Evolutionary conservation across 2,888 invertebrate genomes (phyloP).

Genomic region (Plagodis pulveraria): DNA sequence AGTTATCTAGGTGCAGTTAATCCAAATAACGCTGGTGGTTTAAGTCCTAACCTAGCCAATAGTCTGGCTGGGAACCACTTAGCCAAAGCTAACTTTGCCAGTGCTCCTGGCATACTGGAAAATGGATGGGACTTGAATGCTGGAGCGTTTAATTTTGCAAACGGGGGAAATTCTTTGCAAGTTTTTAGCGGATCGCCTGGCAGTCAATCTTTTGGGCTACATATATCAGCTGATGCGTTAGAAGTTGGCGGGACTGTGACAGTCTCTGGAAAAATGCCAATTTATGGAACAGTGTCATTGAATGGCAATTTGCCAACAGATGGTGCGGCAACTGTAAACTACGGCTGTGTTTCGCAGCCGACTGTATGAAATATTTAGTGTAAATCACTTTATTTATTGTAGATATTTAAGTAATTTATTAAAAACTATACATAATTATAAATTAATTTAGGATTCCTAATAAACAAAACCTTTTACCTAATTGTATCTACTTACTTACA

Average conservation of each 20-base stretch:
- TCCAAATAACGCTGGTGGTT: constrained; percentile 3
- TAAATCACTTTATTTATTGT: constrained; percentile 1
- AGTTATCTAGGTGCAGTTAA: not conserved
- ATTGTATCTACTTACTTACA: too few species aligned
- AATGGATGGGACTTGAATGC: not conserved
- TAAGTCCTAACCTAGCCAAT: not conserved
- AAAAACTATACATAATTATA: not conserved
- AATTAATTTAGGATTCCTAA: not conserved
- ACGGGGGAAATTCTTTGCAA: constrained; percentile 18
- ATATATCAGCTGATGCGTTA: constrained; percentile 58
- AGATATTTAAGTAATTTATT: constrained; percentile 9
- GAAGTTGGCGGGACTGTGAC: constrained; percentile 61
- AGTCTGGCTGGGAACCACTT: too few species aligned
- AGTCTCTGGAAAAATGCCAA: constrained; percentile 62
- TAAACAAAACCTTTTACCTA: not conserved
- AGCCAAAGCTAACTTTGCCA: constrained; percentile 1
- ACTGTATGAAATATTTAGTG: not conserved
- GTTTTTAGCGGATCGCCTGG: constrained; percentile 4
- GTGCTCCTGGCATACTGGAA: constrained; percentile 3
- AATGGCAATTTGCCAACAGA: constrained; percentile 60
- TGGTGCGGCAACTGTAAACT: constrained; percentile 57
- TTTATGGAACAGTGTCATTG: constrained; percentile 57
- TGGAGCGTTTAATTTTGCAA: constrained; percentile 11
- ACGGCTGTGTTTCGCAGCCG: constrained; percentile 38
- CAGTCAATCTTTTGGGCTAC: constrained; percentile 50